Base-by-base conservation (phyloP, 1,140 invertebrate genomes). In the Proctacanthus coquilletti region DNA sequence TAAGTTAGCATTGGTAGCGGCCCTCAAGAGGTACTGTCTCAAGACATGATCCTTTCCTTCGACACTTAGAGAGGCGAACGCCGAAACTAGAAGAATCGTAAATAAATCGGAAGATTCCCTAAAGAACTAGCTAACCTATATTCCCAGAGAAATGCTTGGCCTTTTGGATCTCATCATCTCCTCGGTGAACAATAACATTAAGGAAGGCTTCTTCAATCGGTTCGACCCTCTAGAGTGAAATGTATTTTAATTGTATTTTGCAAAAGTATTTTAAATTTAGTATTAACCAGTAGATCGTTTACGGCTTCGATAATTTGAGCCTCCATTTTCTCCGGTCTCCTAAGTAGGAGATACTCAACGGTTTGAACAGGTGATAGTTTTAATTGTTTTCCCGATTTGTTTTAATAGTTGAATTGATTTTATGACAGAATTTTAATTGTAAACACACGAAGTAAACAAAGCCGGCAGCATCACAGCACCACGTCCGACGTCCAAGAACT, bases 191-290 rank as follows among this genome's bases (percentile, higher is more conserved):
- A 21, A 89, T 65, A 49, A 83, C 84, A 48, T 79, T 83, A 57
- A 80, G 81, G 48, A 92, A 91, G 1, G 81, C 81, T 61, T 87
- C 84, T 52, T 89, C 84, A 30, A 89, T 76, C 2, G 74, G 66
- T 53, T 89, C 83, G 3, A 84, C 78, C 62, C 71, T 75, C 78
- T 86, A 51, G 38, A 61, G 64, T 45, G 27, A 42, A 17, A 42
- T 9, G 18, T 18, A 3, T 9, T 20, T n/a, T 8, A 21, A 2
- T 2, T 21, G 3, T 3, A 4, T 1, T 21, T 18, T 13, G 21
- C 2, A 30, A 5, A 1, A 25, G 21, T 19, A 10, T 20, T 17
- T 30, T 15, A 18, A 17, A 14, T 11, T 6, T 6, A 11, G 5
- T 20, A 3, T 17, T n/a, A 37, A 57, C 54, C 51, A 58, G 39